phyloP scores from a whole-genome alignment of 2,113 vertebrate genomes.

The Cairina moschata region DNA sequence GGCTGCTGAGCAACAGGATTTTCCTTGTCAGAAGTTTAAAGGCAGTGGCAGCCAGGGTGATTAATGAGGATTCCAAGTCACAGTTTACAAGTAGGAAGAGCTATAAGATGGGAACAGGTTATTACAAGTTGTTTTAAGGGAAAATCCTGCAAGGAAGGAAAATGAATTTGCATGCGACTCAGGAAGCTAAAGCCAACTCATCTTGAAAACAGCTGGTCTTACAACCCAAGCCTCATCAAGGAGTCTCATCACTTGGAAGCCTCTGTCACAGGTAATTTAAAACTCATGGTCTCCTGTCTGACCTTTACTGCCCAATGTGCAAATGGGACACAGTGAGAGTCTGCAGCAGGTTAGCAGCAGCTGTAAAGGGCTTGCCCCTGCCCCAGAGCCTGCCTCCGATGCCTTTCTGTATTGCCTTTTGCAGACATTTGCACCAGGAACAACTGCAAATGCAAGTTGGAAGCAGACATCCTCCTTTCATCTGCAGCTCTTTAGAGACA shows the following conservation, averaged over 20 bases:
- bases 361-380: background rate
- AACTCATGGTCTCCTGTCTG: background rate
- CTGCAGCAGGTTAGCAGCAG: background rate
- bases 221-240: background rate
- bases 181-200: background rate
- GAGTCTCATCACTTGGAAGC: background rate
- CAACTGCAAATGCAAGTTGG: background rate
- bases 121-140: background rate
- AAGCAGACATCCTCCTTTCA: background rate
- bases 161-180: background rate
- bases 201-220: background rate
- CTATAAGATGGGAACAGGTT: no score
- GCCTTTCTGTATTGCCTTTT: background rate
- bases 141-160: background rate
- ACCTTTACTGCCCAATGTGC: background rate
- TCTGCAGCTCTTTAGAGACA: accelerated
- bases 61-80: background rate
- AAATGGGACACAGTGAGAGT: background rate
- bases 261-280: background rate
- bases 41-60: background rate
- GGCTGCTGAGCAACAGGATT: background rate
- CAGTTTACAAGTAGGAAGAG: background rate
- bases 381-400: background rate
- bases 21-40: background rate
- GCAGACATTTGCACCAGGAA: background rate